Conservation (phyloP, 2,888 invertebrate species). For the Germaria angustata region DNA sequence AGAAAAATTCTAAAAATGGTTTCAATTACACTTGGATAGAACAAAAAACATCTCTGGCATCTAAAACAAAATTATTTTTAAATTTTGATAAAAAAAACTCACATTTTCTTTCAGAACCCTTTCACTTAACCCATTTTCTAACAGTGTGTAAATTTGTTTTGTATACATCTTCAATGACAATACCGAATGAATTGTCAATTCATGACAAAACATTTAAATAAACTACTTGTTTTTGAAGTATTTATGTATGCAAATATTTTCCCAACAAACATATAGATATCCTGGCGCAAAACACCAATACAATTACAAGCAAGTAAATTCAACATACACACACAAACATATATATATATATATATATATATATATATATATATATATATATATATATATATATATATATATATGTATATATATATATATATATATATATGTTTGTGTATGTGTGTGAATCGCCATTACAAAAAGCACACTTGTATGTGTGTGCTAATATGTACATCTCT, state of each 20-base stretch:
- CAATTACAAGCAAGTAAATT: constrained; percentile 23
- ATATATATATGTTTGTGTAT: too few relatives aligned
- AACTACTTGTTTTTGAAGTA: constrained; percentile 38
- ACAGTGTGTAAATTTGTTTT: neutral
- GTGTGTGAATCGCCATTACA: too few relatives aligned
- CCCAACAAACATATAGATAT: neutral
- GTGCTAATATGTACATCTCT: too few relatives aligned
- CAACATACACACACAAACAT: neutral
- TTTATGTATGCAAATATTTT: constrained; percentile 47
- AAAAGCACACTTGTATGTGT: too few relatives aligned
- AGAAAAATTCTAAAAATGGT: too few relatives aligned
- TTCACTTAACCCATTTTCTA: neutral
- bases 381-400: too few relatives aligned
- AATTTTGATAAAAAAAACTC: too few relatives aligned
- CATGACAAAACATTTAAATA: constrained; percentile 27
- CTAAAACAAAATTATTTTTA: too few relatives aligned
- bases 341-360: neutral
- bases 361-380: too few relatives aligned
- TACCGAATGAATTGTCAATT: constrained; percentile 37
- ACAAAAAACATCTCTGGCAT: too few relatives aligned
- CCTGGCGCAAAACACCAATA: neutral
- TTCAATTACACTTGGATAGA: too few relatives aligned
- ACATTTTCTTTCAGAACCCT: neutral
- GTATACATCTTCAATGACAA: neutral
- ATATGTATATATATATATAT: too few relatives aligned